Conservation (phyloP, 2,797 vertebrate species). For the Sphenopsis melanotis region DNA sequence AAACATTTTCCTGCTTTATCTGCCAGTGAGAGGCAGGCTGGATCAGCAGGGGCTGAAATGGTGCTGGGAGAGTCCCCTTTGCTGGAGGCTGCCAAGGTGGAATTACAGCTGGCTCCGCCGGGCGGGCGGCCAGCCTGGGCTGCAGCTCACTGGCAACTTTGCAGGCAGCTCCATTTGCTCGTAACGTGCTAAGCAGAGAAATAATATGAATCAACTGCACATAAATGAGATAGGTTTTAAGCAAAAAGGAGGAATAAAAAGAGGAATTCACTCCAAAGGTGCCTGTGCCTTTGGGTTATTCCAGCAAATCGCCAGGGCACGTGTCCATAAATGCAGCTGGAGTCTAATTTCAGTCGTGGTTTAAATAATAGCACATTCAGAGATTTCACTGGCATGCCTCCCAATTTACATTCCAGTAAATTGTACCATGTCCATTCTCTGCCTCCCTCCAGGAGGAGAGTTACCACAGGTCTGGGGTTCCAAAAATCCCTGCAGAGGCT, state of each 20-base stretch:
- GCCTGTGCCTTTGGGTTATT: neutral
- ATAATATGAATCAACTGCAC: neutral
- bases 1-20: neutral
- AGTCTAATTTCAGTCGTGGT: neutral
- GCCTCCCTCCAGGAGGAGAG: neutral
- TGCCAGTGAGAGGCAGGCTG: neutral
- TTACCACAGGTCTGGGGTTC: neutral
- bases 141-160: neutral
- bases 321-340: neutral
- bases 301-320: neutral
- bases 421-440: neutral
- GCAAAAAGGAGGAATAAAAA: slow-evolving; percentile 8
- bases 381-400: neutral
- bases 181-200: neutral
- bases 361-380: neutral
- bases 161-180: neutral
- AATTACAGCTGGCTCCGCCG: neutral
- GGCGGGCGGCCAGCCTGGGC: neutral
- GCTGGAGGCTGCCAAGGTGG: neutral
- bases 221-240: neutral
- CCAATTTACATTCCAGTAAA: neutral
- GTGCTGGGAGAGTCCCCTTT: neutral
- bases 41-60: neutral
- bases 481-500: neutral
- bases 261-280: neutral